phyloP scores from a whole-genome alignment of 2,113 vertebrate species.

The Suncus etruscus region DNA sequence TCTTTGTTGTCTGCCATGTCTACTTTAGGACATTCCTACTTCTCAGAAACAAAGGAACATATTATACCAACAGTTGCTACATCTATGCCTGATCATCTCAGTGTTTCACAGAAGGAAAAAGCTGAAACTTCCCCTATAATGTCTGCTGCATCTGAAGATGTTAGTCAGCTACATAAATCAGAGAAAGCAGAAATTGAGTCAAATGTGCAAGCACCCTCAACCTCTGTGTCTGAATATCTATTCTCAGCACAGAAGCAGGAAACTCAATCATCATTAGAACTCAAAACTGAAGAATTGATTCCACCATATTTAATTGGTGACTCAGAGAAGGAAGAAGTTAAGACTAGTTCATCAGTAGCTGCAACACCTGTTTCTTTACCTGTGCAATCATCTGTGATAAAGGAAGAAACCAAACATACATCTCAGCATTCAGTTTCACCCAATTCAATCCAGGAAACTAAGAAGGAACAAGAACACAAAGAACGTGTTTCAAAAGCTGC shows the following conservation, averaged over 20 bases:
- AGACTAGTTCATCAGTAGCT: not conserved
- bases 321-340: constrained; percentile 54
- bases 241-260: constrained; percentile 60
- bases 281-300: constrained; percentile 35
- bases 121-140: not conserved
- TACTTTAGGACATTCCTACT: constrained; percentile 51
- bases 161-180: not conserved
- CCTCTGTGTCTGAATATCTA: constrained; percentile 76
- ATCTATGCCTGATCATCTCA: constrained; percentile 54
- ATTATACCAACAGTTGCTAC: not conserved
- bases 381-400: not conserved
- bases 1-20: constrained; percentile 11
- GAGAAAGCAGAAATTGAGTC: constrained; percentile 32
- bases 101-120: constrained; percentile 41
- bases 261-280: not conserved
- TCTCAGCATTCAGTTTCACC: constrained; percentile 48
- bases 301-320: not conserved
- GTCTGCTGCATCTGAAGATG: constrained; percentile 4
- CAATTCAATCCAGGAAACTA: constrained; percentile 22
- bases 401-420: constrained; percentile 45
- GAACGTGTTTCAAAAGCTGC: constrained; percentile 36
- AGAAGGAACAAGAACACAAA: constrained; percentile 66
- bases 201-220: constrained; percentile 40
- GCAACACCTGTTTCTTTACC: not conserved
- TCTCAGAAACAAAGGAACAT: constrained; percentile 65